Percentiles rank a stretch among this genome's conserved stretches.
These are phyloP conservation scores for Rhinolophus ferrumequinum DNA, from an alignment of 2,113 vertebrate genomes.

Conservation along the genomic window DNA sequence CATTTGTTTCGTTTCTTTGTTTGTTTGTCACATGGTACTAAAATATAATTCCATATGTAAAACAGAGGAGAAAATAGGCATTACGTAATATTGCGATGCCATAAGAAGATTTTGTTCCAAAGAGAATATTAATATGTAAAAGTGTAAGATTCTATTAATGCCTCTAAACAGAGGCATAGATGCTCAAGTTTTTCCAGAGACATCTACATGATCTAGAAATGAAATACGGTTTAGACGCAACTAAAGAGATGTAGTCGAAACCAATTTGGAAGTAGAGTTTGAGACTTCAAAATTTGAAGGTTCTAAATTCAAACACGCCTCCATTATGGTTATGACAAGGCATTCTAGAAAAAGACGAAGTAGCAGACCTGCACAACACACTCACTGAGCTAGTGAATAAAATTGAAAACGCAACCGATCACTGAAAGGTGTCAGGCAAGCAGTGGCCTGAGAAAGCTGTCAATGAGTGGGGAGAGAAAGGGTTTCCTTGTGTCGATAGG, in stretches of 20 bases:
- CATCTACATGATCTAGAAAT: not conserved
- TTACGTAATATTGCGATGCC: not conserved
- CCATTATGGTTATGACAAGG: not conserved
- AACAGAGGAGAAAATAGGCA: conserved; percentile 7
- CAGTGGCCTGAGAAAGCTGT: not conserved
- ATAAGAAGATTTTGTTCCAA: conserved; percentile 9
- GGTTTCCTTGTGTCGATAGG: not conserved
- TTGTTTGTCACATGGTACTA: not conserved
- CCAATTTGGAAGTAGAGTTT: not conserved
- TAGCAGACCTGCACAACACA: not conserved
- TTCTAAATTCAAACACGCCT: not conserved
- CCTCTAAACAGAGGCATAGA: not conserved
- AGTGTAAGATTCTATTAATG: not conserved
- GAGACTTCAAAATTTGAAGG: not conserved
- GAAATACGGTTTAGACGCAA: not conserved
- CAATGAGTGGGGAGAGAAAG: not conserved
- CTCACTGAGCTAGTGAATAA: not conserved
- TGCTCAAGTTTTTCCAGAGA: not conserved
- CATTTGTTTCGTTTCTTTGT: not conserved
- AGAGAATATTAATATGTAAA: not conserved
- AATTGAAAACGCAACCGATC: not conserved
- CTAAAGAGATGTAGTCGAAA: not conserved
- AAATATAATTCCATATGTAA: not conserved
- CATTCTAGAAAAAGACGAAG: conserved; percentile 7
- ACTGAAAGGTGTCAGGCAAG: not conserved